These are phyloP conservation scores for Coptotermes formosanus DNA, from an alignment of 1,140 invertebrate species.

Conservation along the genomic window DNA sequence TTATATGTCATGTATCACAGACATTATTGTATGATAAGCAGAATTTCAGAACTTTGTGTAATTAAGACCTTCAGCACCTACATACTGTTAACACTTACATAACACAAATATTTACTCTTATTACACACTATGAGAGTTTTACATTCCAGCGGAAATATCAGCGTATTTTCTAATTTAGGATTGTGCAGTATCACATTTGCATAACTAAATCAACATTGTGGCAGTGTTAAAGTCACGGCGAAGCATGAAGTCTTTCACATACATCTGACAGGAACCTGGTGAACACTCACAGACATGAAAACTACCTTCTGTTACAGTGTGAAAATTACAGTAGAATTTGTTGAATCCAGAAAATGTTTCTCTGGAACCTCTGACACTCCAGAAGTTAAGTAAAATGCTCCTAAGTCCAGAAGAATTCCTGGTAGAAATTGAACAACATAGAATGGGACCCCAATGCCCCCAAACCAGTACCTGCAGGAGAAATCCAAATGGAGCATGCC, in stretches of 20 bases:
- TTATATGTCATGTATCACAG: slow-evolving; percentile 16
- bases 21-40: background rate
- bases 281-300: background rate
- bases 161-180: too few relatives aligned
- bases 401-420: too few relatives aligned
- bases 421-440: too few relatives aligned
- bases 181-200: background rate
- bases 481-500: too few relatives aligned
- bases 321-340: too few relatives aligned
- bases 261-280: background rate
- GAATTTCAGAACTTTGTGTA: background rate
- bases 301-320: background rate
- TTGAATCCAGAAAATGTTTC: too few relatives aligned
- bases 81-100: background rate
- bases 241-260: background rate
- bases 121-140: background rate
- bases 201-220: background rate
- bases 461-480: too few relatives aligned
- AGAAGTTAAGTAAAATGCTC: too few relatives aligned
- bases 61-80: background rate
- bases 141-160: background rate
- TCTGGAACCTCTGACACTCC: too few relatives aligned
- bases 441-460: too few relatives aligned
- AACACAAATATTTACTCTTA: background rate
- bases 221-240: background rate